Evolutionary conservation across 2,888 invertebrate genomes (phyloP).

Genomic region (Chalcosyrphus nemorum): DNA sequence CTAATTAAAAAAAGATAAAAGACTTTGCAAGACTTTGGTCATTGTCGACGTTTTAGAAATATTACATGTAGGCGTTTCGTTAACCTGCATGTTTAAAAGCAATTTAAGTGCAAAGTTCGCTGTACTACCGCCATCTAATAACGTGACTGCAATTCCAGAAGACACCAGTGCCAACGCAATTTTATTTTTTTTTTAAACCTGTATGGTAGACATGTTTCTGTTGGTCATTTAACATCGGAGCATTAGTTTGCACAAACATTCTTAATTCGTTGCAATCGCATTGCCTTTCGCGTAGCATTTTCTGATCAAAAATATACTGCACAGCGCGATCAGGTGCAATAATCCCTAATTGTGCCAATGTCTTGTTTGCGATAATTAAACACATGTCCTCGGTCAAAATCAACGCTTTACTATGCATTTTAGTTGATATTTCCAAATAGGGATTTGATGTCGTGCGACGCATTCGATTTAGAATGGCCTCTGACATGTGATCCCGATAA

Average conservation of each 20-base stretch:
- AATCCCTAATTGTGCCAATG: conserved; percentile 70
- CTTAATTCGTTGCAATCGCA: conserved; percentile 62
- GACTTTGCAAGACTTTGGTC: conserved; percentile 36
- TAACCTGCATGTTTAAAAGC: conserved; percentile 35
- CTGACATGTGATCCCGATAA: conserved; percentile 64
- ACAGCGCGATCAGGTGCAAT: conserved; percentile 51
- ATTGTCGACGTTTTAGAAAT: conserved; percentile 2
- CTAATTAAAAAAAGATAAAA: too few species aligned
- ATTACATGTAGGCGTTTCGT: background rate
- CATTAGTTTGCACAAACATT: conserved; percentile 40
- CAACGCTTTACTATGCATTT: conserved; percentile 68
- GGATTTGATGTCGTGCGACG: conserved; percentile 25
- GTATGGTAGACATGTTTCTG: conserved; percentile 61
- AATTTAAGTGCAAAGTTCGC: conserved; percentile 42
- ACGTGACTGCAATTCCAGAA: conserved; percentile 57
- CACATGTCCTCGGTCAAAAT: conserved; percentile 63
- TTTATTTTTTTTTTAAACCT: conserved; percentile 72
- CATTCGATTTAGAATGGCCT: conserved; percentile 69
- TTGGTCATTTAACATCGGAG: conserved; percentile 15
- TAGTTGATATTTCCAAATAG: conserved; percentile 30
- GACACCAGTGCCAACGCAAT: conserved; percentile 48
- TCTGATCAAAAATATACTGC: conserved; percentile 62
- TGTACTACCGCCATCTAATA: conserved; percentile 46
- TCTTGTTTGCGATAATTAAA: conserved; percentile 54
- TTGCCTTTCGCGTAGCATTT: conserved; percentile 71